Evolutionary conservation across 2,113 vertebrate genomes (phyloP), one percentile per base, ranked within the genome.

Genomic region (Myotis davidii): DNA sequence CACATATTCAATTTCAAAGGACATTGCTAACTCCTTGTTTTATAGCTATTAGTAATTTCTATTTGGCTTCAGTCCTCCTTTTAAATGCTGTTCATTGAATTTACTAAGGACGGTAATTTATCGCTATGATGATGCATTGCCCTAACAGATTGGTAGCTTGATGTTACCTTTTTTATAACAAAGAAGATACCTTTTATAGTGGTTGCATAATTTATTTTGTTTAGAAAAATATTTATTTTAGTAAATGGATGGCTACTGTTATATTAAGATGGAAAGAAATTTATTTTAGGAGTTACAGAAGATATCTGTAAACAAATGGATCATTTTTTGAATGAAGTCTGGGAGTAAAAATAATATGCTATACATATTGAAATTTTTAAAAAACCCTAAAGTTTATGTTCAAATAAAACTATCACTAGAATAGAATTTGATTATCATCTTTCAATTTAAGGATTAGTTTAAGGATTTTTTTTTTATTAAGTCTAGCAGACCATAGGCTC

Each of bases 81-180:
- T 95, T 93, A 90, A 96, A 83, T 96, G 27, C 29, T 96, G 78
- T 85, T 94, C 74, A 95, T 56, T 96, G 93, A 95, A 92, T 96
- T 96, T 96, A n/a, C 56, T 90, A 96, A 93, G 88, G 64, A 73
- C 37, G 85, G 81, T 87, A 90, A 96, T 94, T 94, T 97, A 95
- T 86, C 88, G 83, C 92, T 96, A 83, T 32, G 74, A 91, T 95
- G 93, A 96, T 93, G 69, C 48, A 96, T 94, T 96, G 69, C 73
- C 29, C 73, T 83, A 95, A 85, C 69, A 93, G 59, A 90, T 27
- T 84, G 78, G 54, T 94, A 92, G 64, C 27, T 94, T 84, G 37
- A 85, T 92, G 39, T 72, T 85, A 54, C 56, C 95, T 83, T 70
- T 79, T 92, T 89, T n/a, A 54, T 77, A 59, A 93, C 18, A 85